These are phyloP conservation scores for Euschistus heros DNA, from an alignment of 1,140 invertebrate species.

Conservation along the genomic window DNA sequence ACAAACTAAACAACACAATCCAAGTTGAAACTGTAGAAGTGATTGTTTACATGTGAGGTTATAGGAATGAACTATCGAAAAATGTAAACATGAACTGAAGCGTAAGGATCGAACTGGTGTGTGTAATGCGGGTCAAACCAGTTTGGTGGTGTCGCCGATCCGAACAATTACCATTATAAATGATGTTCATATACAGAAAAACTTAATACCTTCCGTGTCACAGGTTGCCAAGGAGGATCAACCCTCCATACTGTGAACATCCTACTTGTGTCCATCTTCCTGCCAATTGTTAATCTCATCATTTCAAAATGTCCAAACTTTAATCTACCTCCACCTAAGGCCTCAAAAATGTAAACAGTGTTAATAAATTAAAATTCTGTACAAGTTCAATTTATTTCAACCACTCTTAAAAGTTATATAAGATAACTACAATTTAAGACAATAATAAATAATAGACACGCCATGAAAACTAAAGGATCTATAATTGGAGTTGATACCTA, in stretches of 20 bases:
- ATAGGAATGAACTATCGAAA: too few species aligned
- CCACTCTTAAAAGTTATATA: too few species aligned
- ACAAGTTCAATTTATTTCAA: neutral
- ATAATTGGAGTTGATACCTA: conserved; percentile 37
- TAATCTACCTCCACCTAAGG: conserved; percentile 71
- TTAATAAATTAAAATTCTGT: conserved; percentile 20
- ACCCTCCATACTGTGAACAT: conserved; percentile 95
- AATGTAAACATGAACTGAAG: too few species aligned
- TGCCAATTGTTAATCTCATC: conserved; percentile 62
- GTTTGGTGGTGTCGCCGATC: too few species aligned
- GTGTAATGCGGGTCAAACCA: too few species aligned
- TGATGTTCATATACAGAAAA: neutral
- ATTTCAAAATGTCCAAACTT: conserved; percentile 76
- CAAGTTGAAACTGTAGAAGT: too few species aligned
- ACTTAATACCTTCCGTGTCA: conserved; percentile 67
- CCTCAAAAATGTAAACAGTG: conserved; percentile 42
- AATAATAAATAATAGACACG: neutral
- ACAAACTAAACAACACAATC: too few species aligned
- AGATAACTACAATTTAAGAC: too few species aligned
- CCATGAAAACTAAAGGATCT: neutral
- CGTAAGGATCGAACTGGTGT: too few species aligned
- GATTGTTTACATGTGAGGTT: too few species aligned
- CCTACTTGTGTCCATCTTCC: conserved; percentile 60
- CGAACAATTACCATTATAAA: too few species aligned
- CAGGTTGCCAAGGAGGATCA: conserved; percentile 87